Base-by-base conservation (phyloP, 2,888 invertebrate species). In the Lasioglossum vierecki region DNA sequence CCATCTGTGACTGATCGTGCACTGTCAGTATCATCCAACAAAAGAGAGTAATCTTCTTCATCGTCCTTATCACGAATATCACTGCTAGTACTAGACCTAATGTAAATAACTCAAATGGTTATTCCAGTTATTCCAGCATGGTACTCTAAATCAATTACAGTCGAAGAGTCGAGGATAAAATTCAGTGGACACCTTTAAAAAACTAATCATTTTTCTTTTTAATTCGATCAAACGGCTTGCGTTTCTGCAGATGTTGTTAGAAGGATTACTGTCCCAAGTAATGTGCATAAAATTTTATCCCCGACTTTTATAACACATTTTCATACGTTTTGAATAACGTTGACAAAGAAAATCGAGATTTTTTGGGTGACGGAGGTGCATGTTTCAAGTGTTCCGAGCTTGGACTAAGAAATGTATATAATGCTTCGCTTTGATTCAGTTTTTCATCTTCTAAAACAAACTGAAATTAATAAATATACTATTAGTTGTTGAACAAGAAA, bases 321-420 rank as follows among this genome's bases (percentile, higher is more conserved):
- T 72, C 90, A 6, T 82, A 89, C 97, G 97, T 97, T 96, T 98
- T 98, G 93, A 98, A 98, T 84, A 98, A 96, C 0, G 98, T 98
- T 8, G 98, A 97, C 87, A 98, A 96, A 2, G 98, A 98, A 95
- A 98, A 98, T 93, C 98, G 97, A 15, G 97, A 97, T 95, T 98
- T 98, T 95, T 98, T 98, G 86, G 97, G 98, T 91, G 97, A 96
- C 70, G 97, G 97, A 70, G 97, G 96, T 80, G 96, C 96, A 91
- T 97, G 97, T 94, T 98, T 98, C 88, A 98, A 96, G 95, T 98
- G 98, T 93, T 98, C 98, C 0, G 98, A 98, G 94, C 98, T 98
- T 5, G 98, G 98, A 94, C 98, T 98, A n/a, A 99, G 96, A 95
- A 99, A 99, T 85, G 98, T 97, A 94, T 98, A 99, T 88, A 99